phyloP scores from a whole-genome alignment of 2,888 invertebrate genomes.

The Phalera bucephala region DNA sequence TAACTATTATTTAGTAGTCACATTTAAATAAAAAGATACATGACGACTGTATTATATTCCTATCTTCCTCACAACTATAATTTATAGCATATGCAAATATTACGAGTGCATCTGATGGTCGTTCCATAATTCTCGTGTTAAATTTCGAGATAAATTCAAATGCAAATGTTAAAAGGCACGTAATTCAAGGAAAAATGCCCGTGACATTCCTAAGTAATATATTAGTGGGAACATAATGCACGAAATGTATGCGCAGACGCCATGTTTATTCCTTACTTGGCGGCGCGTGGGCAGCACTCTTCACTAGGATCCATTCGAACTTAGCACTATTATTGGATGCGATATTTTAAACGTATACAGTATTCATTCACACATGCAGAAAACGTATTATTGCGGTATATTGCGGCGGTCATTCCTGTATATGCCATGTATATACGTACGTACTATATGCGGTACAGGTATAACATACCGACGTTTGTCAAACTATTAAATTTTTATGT shows the following conservation, averaged over 20 bases:
- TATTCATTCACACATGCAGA: neutral
- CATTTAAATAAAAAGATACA: too few relatives aligned
- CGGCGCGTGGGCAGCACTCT: slow-evolving; percentile 58
- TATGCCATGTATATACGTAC: too few relatives aligned
- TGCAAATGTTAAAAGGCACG: slow-evolving; percentile 34
- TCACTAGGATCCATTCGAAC: slow-evolving; percentile 25
- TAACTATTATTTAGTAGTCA: too few relatives aligned
- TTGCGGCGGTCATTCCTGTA: too few relatives aligned
- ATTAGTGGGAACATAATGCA: slow-evolving; percentile 49
- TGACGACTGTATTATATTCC: neutral
- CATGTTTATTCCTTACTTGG: slow-evolving; percentile 51
- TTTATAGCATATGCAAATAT: neutral
- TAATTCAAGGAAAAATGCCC: slow-evolving; percentile 38
- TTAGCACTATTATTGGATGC: slow-evolving; percentile 24
- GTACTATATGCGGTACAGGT: too few relatives aligned
- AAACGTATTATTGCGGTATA: neutral
- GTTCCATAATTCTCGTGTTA: slow-evolving; percentile 25
- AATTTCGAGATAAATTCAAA: slow-evolving; percentile 31
- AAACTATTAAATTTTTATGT: too few relatives aligned
- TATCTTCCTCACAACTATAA: neutral
- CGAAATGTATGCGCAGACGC: slow-evolving; percentile 56
- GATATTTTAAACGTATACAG: slow-evolving; percentile 14
- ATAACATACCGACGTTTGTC: too few relatives aligned
- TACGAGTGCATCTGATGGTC: slow-evolving; percentile 18
- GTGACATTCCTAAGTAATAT: slow-evolving; percentile 37